Base-by-base conservation (phyloP, 2,888 invertebrate species). In the Rotaria macrura region DNA sequence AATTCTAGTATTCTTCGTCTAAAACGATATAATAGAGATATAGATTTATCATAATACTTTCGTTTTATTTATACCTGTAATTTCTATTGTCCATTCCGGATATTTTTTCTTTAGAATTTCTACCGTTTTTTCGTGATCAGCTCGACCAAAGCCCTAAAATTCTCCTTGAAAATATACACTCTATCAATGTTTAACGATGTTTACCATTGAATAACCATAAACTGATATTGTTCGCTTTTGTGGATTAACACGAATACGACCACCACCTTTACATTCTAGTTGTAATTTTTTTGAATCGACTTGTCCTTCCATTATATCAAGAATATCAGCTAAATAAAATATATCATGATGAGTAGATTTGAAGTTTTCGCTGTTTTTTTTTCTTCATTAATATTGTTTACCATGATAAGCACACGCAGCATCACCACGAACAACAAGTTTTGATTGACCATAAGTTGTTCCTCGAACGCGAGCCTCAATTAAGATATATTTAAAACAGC, bases 51-150 rank as follows among this genome's bases (percentile, higher is more conserved):
- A 49, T 49, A 17, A 49, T 9, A 17, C 3, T 17, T 49, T 14
- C 17, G 14, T 49, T 14, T 49, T 49, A 14, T 65, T 34, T 55
- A 3, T 65, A 65, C 65, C 74, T 79, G 74, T 79, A 9, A 79
- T 79, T 79, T 79, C 74, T 43, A 79, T 79, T 5, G 38, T 43
- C 74, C 74, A 79, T 79, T 79, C 25, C 43, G 38, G 74, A 38
- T 79, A 79, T 23, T 79, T 25, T 79, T 79, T 79, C n/a, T 79
- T 23, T 20, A 79, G 43, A 43, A 79, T 79, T 43, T 79, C 74
- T 3, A 79, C 74, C 14, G 74, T 79, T 79, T 79, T 79, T 43
- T 43, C 40, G 43, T 79, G 74, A 79, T 79, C 74, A 79, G 74
- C 74, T 79, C 43, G 38, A 79, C 74, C 74, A 25, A 79, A 79